Base-by-base conservation (phyloP, 2,113 vertebrate species). In the Otis tarda region DNA sequence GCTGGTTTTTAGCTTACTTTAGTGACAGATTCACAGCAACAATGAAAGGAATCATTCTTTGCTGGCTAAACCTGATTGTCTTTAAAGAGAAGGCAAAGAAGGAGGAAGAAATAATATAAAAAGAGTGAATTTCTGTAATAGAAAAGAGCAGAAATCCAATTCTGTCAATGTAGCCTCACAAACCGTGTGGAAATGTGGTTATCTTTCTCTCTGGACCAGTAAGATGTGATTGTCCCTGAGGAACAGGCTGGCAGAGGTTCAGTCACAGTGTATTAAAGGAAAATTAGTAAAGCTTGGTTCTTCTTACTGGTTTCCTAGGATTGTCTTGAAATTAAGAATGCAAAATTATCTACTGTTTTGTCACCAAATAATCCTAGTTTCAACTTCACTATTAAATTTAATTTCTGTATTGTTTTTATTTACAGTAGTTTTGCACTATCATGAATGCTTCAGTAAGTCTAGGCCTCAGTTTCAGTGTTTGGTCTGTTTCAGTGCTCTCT, bases 111-210 rank as follows among this genome's bases (percentile, higher is more conserved):
- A 87, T 74, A 49, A 64, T 63, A n/a, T n/a, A 75, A 59, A 65
- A 69, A 19, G 25, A 78, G 11, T 31, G 33, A 57, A 16, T 77
- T n/a, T 61, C 8, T 53, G 9, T 73, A 52, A 85, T 28, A 78
- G 52, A 71, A 88, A 84, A 81, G 30, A 82, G 20, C 37, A 85
- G 69, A 85, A 93, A 77, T 91, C 27, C 33, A 77, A 43, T 91
- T 89, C 37, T 73, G 30, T 57, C 64, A 55, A 59, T 77, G n/a
- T 37, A 69, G 27, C 17, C 43, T 37, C 49, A 59, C 33, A 77
- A 27, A 82, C 30, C 30, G 49, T 91, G 35, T 63, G n/a, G 64
- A 73, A 84, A 76, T 73, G 41, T 77, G 47, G 14, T 81, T 63
- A 68, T 73, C 33, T 57, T 84, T 67, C 57, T 65, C 47, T 67